Base-by-base conservation (phyloP, 2,888 invertebrate species). In the Perdita meconis region DNA sequence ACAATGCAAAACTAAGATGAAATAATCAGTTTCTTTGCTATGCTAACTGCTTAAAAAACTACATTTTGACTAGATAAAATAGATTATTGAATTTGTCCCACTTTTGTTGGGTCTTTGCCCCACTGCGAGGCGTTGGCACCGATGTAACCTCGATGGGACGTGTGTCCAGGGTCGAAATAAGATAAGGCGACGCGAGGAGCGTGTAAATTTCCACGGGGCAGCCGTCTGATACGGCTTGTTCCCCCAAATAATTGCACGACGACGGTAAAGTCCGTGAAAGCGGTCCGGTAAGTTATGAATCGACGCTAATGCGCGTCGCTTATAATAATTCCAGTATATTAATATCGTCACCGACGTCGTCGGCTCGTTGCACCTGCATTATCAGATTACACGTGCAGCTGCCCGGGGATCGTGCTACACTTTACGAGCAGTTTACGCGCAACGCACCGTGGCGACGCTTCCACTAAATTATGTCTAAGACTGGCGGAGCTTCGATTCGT, bases 381-480 rank as follows among this genome's bases (percentile, higher is more conserved):
- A 88, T 88, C 87, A 83, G 86, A 85, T 89, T 88, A 86, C 87
- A 74, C 78, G 70, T 65, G 86, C 88, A 87, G 86, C 88, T 88
- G 89, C 78, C 81, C 65, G 50, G 53, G 57, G 70, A 80, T 81
- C 81, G 79, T 34, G 74, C 74, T 67, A 66, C 80, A 69, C 69
- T 85, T 86, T 86, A 84, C 77, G 84, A 79, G 80, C 80, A 68
- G 79, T 83, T 83, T 85, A 85, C 65, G 70, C 78, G 78, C 77
- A 61, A 70, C 66, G 70, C 78, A 68, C 64, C 77, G 63, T 57
- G 64, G 26, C 64, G n/a, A 51, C 59, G 69, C 36, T 56, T 47
- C 59, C 57, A 47, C 65, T 71, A 66, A 79, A 77, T 82, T 40
- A 55, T 34, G 30, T 22, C 55, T 72, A 55, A 60, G 22, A 44